Percentiles rank a stretch among this genome's conserved stretches.
Conservation (phyloP, 2,113 vertebrate species). For the Hylia prasina region DNA sequence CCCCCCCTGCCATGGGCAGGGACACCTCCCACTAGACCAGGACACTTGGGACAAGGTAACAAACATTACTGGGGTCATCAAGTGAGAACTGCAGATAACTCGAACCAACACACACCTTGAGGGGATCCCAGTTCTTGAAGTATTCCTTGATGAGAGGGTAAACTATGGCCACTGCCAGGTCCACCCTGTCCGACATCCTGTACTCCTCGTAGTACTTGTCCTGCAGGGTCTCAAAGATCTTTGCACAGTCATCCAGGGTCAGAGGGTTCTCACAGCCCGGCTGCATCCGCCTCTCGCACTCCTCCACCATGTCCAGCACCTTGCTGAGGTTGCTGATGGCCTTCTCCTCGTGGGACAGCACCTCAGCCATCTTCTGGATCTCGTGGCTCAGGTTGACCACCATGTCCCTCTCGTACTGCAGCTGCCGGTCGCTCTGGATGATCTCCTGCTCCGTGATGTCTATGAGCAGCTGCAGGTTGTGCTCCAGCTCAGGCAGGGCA, state of each 20-base stretch:
- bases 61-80: not conserved
- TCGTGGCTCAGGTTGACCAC: conserved; percentile 90
- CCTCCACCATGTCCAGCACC: conserved; percentile 88
- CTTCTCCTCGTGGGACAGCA: conserved; percentile 78
- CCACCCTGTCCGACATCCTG: conserved; percentile 85
- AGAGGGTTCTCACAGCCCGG: conserved; percentile 68
- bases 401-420: conserved; percentile 92
- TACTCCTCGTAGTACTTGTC: conserved; percentile 94
- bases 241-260: conserved; percentile 83
- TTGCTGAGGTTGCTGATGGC: conserved; percentile 84
- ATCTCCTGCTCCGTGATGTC: conserved; percentile 98
- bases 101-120: conserved; percentile 74
- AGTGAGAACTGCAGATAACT: not conserved
- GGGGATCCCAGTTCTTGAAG: conserved; percentile 90
- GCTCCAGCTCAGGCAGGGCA: conserved; percentile 90
- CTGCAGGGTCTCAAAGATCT: conserved; percentile 87
- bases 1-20: not conserved
- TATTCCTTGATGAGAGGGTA: conserved; percentile 91
- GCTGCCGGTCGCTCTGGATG: conserved; percentile 91
- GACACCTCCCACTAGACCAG: not conserved
- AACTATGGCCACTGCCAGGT: conserved; percentile 89
- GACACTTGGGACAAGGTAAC: not conserved
- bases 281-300: conserved; percentile 82
- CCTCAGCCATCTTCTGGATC: conserved; percentile 79
- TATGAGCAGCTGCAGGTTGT: conserved; percentile 95